A percentile compares a stretch with the other conserved stretches of the same genome.
phyloP scores from a whole-genome alignment of 2,888 invertebrate genomes.

The Deroplatys truncata region DNA sequence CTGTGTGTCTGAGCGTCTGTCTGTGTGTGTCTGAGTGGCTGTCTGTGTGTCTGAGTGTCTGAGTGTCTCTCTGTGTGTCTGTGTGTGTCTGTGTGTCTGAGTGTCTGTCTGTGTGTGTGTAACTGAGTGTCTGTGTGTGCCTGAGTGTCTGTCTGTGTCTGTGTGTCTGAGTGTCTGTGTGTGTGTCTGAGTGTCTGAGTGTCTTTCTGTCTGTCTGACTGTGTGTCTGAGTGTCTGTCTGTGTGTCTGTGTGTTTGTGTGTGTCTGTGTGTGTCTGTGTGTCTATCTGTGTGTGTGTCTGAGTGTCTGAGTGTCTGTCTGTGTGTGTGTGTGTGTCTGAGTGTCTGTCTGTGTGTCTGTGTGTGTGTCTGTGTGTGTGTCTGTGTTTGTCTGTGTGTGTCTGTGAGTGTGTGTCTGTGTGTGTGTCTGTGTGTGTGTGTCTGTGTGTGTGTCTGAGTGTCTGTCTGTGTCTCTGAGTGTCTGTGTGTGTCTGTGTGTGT shows the following conservation, averaged over 20 bases:
- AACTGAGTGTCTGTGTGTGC: no score
- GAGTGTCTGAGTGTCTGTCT: neutral
- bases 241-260: no score
- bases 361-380: no score
- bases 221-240: neutral
- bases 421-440: neutral
- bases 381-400: no score
- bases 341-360: no score
- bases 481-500: neutral
- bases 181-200: neutral
- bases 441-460: neutral
- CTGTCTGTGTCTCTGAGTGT: neutral
- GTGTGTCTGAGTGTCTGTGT: neutral
- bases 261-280: no score
- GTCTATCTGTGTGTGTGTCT: no score
- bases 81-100: neutral
- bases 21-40: no score
- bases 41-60: neutral
- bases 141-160: neutral
- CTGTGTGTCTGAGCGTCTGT: no score
- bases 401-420: neutral
- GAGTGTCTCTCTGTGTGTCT: neutral
- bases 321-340: neutral
- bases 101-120: no score
- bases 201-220: no score